A percentile compares a stretch with the other conserved stretches of the same genome.
Evolutionary conservation across 2,797 vertebrate species (phyloP).

Genomic region (Astyanax mexicanus): DNA sequence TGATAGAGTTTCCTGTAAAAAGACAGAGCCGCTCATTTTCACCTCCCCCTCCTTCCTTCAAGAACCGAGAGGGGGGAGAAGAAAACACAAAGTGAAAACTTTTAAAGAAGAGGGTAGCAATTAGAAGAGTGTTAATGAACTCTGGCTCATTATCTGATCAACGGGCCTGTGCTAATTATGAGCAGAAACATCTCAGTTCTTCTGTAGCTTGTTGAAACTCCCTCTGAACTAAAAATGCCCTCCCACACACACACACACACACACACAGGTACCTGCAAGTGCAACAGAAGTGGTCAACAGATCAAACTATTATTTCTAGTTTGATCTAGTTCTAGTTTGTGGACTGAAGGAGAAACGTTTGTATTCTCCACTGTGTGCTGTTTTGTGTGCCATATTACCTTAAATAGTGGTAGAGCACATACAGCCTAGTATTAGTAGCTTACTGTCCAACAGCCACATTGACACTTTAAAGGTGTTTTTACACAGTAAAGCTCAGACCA

Average conservation of each 20-base stretch:
- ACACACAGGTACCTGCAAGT: conserved; percentile 36
- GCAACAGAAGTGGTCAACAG: conserved; percentile 3
- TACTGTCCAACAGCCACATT: too few species aligned
- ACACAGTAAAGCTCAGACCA: too few species aligned
- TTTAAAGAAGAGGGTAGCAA: conserved; percentile 80
- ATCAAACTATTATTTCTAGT: conserved; percentile 12
- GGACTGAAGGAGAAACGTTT: neutral
- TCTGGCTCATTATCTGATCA: conserved; percentile 84
- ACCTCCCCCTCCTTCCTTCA: conserved; percentile 46
- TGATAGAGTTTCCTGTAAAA: conserved; percentile 48
- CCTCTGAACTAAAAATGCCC: conserved; percentile 65
- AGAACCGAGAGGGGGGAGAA: conserved; percentile 28
- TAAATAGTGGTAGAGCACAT: too few species aligned
- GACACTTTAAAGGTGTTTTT: too few species aligned
- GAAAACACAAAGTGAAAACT: conserved; percentile 59
- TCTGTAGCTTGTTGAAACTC: conserved; percentile 74
- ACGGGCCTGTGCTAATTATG: conserved; percentile 83
- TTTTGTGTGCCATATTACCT: too few species aligned
- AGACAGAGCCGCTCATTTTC: conserved; percentile 56
- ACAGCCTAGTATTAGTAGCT: too few species aligned
- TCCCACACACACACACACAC: conserved; percentile 31
- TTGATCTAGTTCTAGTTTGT: neutral
- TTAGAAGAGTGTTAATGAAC: conserved; percentile 83
- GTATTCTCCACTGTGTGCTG: too few species aligned
- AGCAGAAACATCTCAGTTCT: conserved; percentile 80